Percentiles rank a stretch among this genome's conserved stretches.
phyloP scores from a whole-genome alignment of 2,888 invertebrate species.

The Drosophila nr. fundita region DNA sequence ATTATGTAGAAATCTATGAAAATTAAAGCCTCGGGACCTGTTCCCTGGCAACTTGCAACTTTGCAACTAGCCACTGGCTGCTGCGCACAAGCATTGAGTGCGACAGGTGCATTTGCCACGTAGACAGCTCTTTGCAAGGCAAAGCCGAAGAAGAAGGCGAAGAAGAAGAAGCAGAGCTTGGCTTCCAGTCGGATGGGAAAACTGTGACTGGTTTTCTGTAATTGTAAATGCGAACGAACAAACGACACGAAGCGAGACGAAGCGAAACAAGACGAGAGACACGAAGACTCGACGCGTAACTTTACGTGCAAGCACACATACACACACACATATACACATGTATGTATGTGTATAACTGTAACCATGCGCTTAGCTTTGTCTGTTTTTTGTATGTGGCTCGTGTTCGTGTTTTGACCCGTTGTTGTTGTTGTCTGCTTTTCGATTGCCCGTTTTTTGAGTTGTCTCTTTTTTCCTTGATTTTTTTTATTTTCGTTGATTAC shows the following conservation, averaged over 20 bases:
- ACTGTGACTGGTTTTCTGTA: constrained; percentile 51
- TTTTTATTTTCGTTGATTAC: background rate
- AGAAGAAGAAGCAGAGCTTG: background rate
- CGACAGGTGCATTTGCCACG: constrained; percentile 78
- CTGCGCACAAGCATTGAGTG: constrained; percentile 58
- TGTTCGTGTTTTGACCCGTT: background rate
- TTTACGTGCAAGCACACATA: constrained; percentile 4
- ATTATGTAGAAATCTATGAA: constrained; percentile 8
- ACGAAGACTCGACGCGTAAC: constrained; percentile 17
- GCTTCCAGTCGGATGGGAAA: constrained; percentile 25
- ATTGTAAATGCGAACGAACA: constrained; percentile 29
- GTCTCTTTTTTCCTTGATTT: background rate
- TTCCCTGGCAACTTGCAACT: constrained; percentile 23
- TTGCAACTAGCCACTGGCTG: constrained; percentile 18
- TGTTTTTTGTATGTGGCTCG: constrained; percentile 3
- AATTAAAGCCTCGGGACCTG: constrained; percentile 24
- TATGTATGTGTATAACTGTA: constrained; percentile 31
- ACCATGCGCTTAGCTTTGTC: constrained; percentile 25
- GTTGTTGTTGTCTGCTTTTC: constrained; percentile 2
- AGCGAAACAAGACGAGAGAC: constrained; percentile 1
- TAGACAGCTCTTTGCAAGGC: constrained; percentile 43
- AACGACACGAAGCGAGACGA: constrained; percentile 13
- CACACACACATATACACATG: background rate
- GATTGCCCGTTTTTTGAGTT: constrained; percentile 15
- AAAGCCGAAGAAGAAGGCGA: background rate